These are phyloP conservation scores for Sericinus montela DNA, from an alignment of 2,888 invertebrate species.

Conservation along the genomic window DNA sequence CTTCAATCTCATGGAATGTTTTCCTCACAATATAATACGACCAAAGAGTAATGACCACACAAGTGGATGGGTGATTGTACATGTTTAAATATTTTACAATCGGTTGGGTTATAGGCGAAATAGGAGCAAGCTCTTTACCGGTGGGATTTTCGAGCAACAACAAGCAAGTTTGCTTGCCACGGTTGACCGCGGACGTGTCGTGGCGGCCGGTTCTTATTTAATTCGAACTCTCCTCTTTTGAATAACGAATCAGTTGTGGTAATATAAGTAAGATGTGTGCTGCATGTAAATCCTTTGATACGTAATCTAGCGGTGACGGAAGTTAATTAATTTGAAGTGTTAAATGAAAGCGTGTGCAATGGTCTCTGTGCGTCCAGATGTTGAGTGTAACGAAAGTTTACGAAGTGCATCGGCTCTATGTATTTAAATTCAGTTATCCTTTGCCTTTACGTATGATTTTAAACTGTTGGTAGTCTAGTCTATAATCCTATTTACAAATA, in stretches of 20 bases:
- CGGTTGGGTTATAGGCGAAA: constrained; percentile 48
- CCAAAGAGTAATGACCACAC: constrained; percentile 25
- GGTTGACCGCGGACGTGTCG: constrained; percentile 57
- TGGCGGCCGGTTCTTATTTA: constrained; percentile 46
- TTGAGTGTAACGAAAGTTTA: constrained; percentile 1
- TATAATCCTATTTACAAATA: no score
- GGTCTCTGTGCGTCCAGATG: constrained; percentile 24
- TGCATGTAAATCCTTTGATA: constrained; percentile 31
- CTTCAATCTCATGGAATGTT: constrained; percentile 41
- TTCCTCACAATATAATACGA: constrained; percentile 40
- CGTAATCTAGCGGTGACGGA: constrained; percentile 40
- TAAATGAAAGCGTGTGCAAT: neutral
- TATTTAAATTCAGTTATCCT: no score
- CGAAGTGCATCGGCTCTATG: neutral
- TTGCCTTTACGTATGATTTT: no score
- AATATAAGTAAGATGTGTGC: constrained; percentile 51
- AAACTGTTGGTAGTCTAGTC: no score
- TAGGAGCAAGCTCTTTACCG: constrained; percentile 33
- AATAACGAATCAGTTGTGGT: constrained; percentile 51
- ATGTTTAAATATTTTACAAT: constrained; percentile 37
- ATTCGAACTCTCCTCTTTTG: constrained; percentile 55
- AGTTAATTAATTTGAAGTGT: constrained; percentile 12
- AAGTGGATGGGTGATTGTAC: neutral
- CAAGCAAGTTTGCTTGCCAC: constrained; percentile 60
- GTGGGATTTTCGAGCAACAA: constrained; percentile 24